Evolutionary conservation across 64 coral and sea anemone species (phyloP).

Genomic region (Cladopsammia gracilis): DNA sequence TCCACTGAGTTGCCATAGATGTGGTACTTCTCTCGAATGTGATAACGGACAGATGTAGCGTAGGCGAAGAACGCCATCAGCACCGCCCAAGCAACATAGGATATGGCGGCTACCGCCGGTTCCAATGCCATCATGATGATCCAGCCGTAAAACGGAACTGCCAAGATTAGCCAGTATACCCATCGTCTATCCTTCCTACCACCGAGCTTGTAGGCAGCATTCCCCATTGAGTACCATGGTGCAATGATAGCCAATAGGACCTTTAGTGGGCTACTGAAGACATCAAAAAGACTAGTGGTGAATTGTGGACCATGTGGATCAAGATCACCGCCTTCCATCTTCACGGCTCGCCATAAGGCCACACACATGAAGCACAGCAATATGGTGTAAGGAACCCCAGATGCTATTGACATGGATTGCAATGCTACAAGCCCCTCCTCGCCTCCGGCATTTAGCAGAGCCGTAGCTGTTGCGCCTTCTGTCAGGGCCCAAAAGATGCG

Average conservation of each 20-base stretch:
- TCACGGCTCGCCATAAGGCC: constrained; percentile 51
- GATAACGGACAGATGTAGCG: constrained; percentile 24
- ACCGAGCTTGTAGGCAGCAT: constrained; percentile 41
- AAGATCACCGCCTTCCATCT: constrained; percentile 50
- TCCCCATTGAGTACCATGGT: constrained; percentile 43
- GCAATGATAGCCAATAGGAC: constrained; percentile 22
- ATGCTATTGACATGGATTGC: constrained; percentile 50
- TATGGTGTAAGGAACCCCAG: constrained; percentile 40
- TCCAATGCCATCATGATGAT: constrained; percentile 19
- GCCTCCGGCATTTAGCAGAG: constrained; percentile 37
- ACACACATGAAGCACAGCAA: constrained; percentile 41
- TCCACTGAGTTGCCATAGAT: constrained; percentile 56
- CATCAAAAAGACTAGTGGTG: constrained; percentile 26
- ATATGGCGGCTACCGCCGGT: not conserved
- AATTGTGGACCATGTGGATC: constrained; percentile 56
- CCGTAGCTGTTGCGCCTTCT: constrained; percentile 58
- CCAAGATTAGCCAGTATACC: constrained; percentile 5
- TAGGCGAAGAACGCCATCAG: constrained; percentile 38
- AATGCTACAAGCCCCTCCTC: constrained; percentile 25
- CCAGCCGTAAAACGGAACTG: constrained; percentile 24
- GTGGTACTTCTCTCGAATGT: not conserved
- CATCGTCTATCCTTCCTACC: not conserved
- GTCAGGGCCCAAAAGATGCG: constrained; percentile 56
- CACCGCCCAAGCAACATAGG: constrained; percentile 5
- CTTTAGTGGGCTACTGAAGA: constrained; percentile 20